Evolutionary conservation across 2,113 vertebrate genomes (phyloP), one percentile per base, ranked within the genome.

Genomic region (Peromyscus polionotus): DNA sequence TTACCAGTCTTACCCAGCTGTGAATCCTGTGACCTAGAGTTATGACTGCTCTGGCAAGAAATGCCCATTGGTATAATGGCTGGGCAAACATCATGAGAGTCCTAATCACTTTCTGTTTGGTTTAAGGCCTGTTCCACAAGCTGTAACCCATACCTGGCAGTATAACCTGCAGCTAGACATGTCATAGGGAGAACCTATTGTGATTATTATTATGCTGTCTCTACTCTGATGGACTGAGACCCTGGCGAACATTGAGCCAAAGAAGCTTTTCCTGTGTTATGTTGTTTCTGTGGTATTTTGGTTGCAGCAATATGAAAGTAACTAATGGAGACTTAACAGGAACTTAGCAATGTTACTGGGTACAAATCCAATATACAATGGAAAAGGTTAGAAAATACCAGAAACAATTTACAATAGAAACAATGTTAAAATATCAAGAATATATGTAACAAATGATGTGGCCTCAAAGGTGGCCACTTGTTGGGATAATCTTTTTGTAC

Each of bases 301-400:
- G 26, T 65, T 85, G 24, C 61, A 65, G 14, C 42, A 13, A 85
- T 45, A 33, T 65, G 83, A 65, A 45, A 65, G 11, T 84, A 84
- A 63, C 59, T 45, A 8, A 28, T 85, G 5, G 39, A 85, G 61
- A 65, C 20, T 85, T 54, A 42, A 59, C 5, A 86, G 67, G 67
- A 86, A 3, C 24, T 85, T 65, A 94, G n/a, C 54, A 88, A 3
- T 92, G 31, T 80, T 95, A 75, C 13, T 88, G 5, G 7, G 45
- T 89, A 85, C 36, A 96, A 88, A n/a, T 88, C 92, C n/a, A 79
- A 75, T 88, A 79, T 22, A 92, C 2, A 84, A 88, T 88, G 26
- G 57, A 88, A 90, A 88, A 75, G 45, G 77, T 19, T 76, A 63
- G 76, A 80, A 89, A 89, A 72, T 87, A 4, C 65, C 87, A 79